Base-by-base conservation (phyloP, 2,888 invertebrate species). In the Acleris holmiana region DNA sequence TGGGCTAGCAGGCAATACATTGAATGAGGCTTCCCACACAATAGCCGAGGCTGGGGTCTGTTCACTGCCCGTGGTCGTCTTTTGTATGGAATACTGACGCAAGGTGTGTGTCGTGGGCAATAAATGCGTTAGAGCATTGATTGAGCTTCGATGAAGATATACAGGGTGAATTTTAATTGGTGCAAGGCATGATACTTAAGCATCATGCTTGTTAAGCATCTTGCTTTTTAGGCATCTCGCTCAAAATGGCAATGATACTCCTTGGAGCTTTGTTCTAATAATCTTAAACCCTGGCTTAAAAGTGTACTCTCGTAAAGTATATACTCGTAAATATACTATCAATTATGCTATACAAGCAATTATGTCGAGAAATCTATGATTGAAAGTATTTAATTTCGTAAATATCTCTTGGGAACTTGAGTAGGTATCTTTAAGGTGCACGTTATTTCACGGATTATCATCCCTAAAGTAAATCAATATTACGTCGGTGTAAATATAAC, bases 11-110 rank as follows among this genome's bases (percentile, higher is more conserved):
- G 71, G 77, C 76, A 77, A 76, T 76, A 73, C 73, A 68, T 66
- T 72, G 73, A 77, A 78, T 74, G 65, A 71, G 68, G 68, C 59
- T 41, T 62, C 69, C 60, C 61, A 63, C 67, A 79, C 76, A 79
- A 79, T 73, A 67, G 71, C 66, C 25, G 64, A 67, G 68, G 63
- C 68, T 66, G 69, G 68, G 71, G 71, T 57, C 54, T 66, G 67
- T 67, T 68, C 13, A 13, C 35, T 35, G 13, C 35, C 35, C 35
- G 13, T 35, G 35, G 3, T 13, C 35, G 35, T 4, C 35, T 35
- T 35, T 35, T 13, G 13, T 35, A 35, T 35, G 3, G 4, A 10
- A 35, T 13, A 4, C 13, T 35, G 35, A 35, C 13, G 8, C 35
- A 0, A 35, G 13, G 35, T 35, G 35, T 35, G 13, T 35, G 1